These are phyloP conservation scores for Bubo blakistoni DNA, from an alignment of 2,113 vertebrate species.

Conservation along the genomic window DNA sequence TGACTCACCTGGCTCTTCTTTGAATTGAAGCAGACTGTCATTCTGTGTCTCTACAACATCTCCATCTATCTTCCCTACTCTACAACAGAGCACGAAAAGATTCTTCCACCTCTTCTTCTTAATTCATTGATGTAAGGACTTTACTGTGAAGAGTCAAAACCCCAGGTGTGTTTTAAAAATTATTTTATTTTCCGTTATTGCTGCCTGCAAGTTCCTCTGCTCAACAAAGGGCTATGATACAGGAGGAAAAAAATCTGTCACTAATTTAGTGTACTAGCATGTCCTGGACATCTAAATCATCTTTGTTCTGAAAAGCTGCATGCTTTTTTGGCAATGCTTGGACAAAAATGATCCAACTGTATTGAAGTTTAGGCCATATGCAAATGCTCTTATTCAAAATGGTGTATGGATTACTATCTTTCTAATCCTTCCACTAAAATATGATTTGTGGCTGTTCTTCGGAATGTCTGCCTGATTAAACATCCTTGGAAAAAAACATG, in stretches of 20 bases:
- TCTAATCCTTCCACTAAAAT: slow-evolving; percentile 21
- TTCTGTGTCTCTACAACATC: neutral
- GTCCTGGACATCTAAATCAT: neutral
- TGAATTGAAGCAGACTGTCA: neutral
- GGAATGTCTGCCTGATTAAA: slow-evolving; percentile 31
- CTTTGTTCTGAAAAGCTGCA: neutral
- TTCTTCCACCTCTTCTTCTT: neutral
- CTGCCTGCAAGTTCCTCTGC: neutral
- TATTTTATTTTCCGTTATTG: neutral
- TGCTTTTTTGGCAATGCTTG: neutral
- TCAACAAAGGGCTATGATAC: neutral
- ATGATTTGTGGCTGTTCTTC: slow-evolving; percentile 20
- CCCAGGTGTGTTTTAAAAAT: neutral
- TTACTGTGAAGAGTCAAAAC: neutral
- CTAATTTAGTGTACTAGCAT: neutral
- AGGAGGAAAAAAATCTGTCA: neutral
- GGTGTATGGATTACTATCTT: neutral
- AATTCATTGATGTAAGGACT: neutral
- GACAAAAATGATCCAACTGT: neutral
- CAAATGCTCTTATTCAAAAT: neutral
- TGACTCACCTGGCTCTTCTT: neutral
- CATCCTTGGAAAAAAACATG: neutral
- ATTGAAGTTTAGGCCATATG: neutral
- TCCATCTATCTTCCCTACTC: neutral
- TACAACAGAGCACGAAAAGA: neutral